Percentiles rank a stretch among this genome's conserved stretches.
Evolutionary conservation across 2,113 vertebrate genomes (phyloP).

Genomic region (Phycodurus eques): DNA sequence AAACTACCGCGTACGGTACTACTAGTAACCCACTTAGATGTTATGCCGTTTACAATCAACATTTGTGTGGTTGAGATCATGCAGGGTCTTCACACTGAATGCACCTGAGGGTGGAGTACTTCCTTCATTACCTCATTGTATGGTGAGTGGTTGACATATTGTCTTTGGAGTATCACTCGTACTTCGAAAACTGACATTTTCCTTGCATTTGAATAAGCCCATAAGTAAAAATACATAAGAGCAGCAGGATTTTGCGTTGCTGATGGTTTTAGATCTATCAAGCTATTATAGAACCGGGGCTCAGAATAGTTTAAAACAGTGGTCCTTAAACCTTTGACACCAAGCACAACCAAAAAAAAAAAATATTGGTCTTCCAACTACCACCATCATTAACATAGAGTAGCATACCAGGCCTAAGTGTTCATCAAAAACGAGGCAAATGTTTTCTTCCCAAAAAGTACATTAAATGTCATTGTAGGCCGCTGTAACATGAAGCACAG

Average conservation of each 20-base stretch:
- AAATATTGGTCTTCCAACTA: too few species aligned
- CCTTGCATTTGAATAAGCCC: not conserved
- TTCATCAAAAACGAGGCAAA: too few species aligned
- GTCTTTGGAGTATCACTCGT: not conserved
- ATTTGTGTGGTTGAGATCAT: conserved; percentile 51
- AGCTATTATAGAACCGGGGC: not conserved
- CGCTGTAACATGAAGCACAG: too few species aligned
- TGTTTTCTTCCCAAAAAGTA: too few species aligned
- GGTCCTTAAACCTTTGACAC: too few species aligned
- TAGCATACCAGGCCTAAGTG: too few species aligned
- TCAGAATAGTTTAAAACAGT: too few species aligned
- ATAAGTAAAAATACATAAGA: not conserved
- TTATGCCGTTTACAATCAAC: conserved; percentile 29
- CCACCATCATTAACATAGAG: too few species aligned
- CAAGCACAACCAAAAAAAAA: too few species aligned
- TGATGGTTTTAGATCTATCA: not conserved
- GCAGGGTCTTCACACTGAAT: conserved; percentile 25
- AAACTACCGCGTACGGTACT: not conserved
- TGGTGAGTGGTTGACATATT: not conserved
- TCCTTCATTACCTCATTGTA: conserved; percentile 29
- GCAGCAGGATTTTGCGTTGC: not conserved
- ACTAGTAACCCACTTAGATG: not conserved
- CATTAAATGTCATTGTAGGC: too few species aligned
- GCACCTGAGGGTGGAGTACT: conserved; percentile 30
- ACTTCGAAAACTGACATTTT: not conserved